These are phyloP conservation scores for Azorinus chamasolen DNA, from an alignment of 2,888 invertebrate species.

Conservation along the genomic window DNA sequence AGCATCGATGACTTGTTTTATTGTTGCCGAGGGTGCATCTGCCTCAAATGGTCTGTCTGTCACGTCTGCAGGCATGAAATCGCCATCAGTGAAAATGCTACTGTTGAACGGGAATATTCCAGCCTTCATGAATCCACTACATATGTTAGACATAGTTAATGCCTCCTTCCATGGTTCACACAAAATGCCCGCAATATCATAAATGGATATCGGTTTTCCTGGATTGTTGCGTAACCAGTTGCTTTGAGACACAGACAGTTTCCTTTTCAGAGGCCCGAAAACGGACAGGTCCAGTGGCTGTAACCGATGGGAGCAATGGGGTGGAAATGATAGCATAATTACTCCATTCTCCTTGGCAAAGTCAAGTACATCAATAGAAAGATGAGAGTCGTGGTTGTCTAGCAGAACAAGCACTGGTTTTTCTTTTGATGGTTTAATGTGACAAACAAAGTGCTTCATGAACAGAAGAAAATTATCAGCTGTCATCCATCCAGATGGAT, in stretches of 20 bases:
- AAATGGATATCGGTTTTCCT: conserved; percentile 85
- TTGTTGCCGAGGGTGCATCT: not conserved
- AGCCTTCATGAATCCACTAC: conserved; percentile 35
- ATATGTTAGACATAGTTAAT: conserved; percentile 31
- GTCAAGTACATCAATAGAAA: conserved; percentile 71
- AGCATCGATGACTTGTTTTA: conserved; percentile 11
- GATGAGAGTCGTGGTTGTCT: conserved; percentile 80
- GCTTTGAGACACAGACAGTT: conserved; percentile 73
- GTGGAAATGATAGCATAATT: conserved; percentile 84
- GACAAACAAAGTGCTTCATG: conserved; percentile 79
- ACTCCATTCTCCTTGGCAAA: conserved; percentile 83
- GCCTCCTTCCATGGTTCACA: conserved; percentile 19
- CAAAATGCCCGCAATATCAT: conserved; percentile 66
- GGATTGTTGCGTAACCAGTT: conserved; percentile 82
- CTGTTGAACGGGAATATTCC: conserved; percentile 43
- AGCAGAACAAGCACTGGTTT: conserved; percentile 73
- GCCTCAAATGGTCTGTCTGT: conserved; percentile 41
- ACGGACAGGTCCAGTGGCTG: conserved; percentile 86
- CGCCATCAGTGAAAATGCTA: conserved; percentile 36
- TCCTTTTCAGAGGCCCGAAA: conserved; percentile 85
- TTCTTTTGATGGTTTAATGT: conserved; percentile 56
- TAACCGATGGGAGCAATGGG: conserved; percentile 85
- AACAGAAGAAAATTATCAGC: conserved; percentile 71
- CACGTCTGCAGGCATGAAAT: conserved; percentile 30
- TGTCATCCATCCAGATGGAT: conserved; percentile 79